Evolutionary conservation across 2,113 vertebrate species (phyloP), one percentile per base, ranked within the genome.

Genomic region (Craseonycteris thonglongyai): DNA sequence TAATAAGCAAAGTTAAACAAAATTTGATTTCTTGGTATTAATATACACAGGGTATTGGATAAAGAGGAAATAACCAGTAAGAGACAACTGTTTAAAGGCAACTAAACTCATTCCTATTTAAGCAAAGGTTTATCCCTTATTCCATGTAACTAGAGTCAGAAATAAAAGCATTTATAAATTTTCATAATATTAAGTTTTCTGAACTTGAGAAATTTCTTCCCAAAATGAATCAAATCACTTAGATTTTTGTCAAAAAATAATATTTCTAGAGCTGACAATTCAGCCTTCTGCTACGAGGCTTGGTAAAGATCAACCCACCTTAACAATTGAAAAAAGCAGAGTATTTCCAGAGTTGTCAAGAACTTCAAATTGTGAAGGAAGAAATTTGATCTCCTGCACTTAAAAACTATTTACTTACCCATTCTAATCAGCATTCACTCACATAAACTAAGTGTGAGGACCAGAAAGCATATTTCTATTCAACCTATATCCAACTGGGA

Each of bases 401-500:
- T 95, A 94, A 93, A 63, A 95, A 74, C 96, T 90, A 72, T 90
- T 95, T 94, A 69, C 51, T 95, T 80, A 95, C 66, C 75, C 84
- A 74, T 92, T 96, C 94, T 80, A 92, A 81, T 90, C 94, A 94
- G 90, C 16, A 28, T 90, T 96, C 90, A 97, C 80, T 93, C 95
- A 95, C 45, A 88, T 30, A 74, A 90, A 88, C 90, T 84, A 96
- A 90, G 94, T 87, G 80, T 42, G 80, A 93, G 66, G 71, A 74
- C 81, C 84, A 88, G 56, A 90, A 95, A 94, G 61, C 78, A 92
- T 81, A 35, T 61, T 90, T 95, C 95, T 74, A 81, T 86, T 81
- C 66, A 90, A 51, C 30, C 65, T 80, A 19, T 76, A 87, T 75
- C 56, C 86, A 91, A 66, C 45, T 61, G 80, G 75, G 79, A 87